Evolutionary conservation across 2,888 invertebrate genomes (phyloP).

Genomic region (Liposcelis brunnea): DNA sequence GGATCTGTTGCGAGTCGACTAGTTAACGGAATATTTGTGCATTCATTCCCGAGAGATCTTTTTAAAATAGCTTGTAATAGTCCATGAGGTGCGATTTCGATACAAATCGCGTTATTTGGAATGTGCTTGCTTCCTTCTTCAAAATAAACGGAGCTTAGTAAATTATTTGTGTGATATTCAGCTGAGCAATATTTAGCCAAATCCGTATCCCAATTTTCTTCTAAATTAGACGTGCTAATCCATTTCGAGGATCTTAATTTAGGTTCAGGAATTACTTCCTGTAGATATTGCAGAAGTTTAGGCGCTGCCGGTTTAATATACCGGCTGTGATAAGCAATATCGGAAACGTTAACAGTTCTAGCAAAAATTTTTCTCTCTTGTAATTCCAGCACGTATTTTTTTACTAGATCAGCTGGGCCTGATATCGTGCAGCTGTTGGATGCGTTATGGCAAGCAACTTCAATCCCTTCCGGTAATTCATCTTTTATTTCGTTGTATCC

Average conservation of each 20-base stretch:
- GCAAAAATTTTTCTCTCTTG: conserved; percentile 23
- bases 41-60: conserved; percentile 31
- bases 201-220: conserved; percentile 28
- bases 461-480: conserved; percentile 39
- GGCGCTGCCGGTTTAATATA: conserved; percentile 28
- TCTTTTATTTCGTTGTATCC: conserved; percentile 19
- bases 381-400: conserved; percentile 36
- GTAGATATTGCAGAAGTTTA: conserved; percentile 25
- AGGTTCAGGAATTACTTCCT: conserved; percentile 25
- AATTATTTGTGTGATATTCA: conserved; percentile 38
- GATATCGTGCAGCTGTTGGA: conserved; percentile 61
- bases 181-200: conserved; percentile 31
- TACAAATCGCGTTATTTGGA: conserved; percentile 36
- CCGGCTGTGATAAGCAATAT: conserved; percentile 21
- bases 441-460: conserved; percentile 66
- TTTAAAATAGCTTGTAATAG: conserved; percentile 41
- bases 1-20: conserved; percentile 28
- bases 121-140: conserved; percentile 39
- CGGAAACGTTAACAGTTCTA: conserved; percentile 18
- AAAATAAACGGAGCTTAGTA: conserved; percentile 31
- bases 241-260: conserved; percentile 32
- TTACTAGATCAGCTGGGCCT: conserved; percentile 46
- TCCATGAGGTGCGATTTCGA: conserved; percentile 44
- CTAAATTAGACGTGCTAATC: conserved; percentile 38
- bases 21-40: conserved; percentile 35